These are phyloP conservation scores for Lophotriccus pileatus DNA, from an alignment of 2,797 vertebrate species.

Conservation along the genomic window DNA sequence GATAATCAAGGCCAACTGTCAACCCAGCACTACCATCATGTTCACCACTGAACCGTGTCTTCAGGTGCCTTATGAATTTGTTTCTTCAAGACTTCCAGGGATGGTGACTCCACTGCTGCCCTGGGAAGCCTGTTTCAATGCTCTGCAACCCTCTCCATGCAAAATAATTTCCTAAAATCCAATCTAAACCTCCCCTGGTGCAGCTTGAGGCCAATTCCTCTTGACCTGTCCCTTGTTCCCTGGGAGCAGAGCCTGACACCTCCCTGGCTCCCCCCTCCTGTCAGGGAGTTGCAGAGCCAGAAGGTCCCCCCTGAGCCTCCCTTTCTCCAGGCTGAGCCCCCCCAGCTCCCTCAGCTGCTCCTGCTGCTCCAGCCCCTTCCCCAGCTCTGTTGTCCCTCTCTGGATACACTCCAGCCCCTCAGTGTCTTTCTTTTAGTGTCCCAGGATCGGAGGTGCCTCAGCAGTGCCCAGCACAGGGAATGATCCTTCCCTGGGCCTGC, in stretches of 20 bases:
- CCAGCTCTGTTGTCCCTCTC: neutral
- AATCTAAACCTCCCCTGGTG: neutral
- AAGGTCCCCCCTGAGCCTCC: neutral
- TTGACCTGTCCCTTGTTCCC: neutral
- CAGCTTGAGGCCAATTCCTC: fast-evolving
- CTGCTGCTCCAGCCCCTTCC: neutral
- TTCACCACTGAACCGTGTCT: neutral
- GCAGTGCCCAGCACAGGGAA: neutral
- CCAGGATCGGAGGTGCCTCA: neutral
- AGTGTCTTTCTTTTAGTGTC: neutral
- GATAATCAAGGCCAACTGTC: neutral
- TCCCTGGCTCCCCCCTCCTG: neutral
- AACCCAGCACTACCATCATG: neutral
- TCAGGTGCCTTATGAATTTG: fast-evolving
- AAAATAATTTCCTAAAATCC: neutral
- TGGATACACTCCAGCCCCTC: neutral
- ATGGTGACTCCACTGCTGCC: neutral
- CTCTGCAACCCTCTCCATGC: neutral
- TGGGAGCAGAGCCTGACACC: fast-evolving
- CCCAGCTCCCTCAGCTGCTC: neutral
- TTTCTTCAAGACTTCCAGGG: neutral
- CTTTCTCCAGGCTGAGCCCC: neutral
- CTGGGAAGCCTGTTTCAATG: neutral
- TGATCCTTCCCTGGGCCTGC: neutral
- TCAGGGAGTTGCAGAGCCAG: neutral